Evolutionary conservation across 2,113 vertebrate species (phyloP).

Genomic region (Lepidothrix coronata): DNA sequence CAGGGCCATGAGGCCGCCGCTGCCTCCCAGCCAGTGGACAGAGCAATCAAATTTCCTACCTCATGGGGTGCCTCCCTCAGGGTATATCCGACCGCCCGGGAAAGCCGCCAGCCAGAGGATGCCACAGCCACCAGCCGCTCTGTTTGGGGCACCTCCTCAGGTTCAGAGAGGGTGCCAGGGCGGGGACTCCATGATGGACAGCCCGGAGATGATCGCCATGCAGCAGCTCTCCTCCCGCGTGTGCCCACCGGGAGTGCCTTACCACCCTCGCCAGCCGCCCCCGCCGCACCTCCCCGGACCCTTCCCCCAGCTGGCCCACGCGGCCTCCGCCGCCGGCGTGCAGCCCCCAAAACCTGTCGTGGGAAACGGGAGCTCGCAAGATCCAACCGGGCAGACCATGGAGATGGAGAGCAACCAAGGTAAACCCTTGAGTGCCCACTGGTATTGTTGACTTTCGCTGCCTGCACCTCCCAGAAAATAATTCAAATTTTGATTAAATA

Average conservation of each 20-base stretch:
- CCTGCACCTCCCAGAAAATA: neutral
- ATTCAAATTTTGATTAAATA: neutral
- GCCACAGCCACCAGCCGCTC: constrained; percentile 20
- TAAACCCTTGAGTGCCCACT: neutral
- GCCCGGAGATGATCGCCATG: constrained; percentile 97
- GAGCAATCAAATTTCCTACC: constrained; percentile 86
- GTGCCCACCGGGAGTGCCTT: constrained; percentile 82
- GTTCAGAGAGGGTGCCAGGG: constrained; percentile 80
- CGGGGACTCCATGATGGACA: constrained; percentile 94
- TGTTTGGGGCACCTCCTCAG: constrained; percentile 68
- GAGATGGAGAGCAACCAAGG: constrained; percentile 66
- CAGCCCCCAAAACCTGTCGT: constrained; percentile 55
- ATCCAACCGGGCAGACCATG: neutral
- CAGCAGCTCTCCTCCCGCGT: constrained; percentile 94
- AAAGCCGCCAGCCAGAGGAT: constrained; percentile 67
- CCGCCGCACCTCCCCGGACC: constrained; percentile 68
- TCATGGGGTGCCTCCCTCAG: constrained; percentile 74
- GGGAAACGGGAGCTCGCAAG: constrained; percentile 53
- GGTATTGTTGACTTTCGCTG: neutral
- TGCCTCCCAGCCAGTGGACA: constrained; percentile 82
- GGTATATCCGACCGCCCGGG: constrained; percentile 78
- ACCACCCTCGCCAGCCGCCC: constrained; percentile 73
- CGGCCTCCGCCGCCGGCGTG: constrained; percentile 39
- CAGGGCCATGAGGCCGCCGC: constrained; percentile 76
- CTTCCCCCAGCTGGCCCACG: constrained; percentile 76